These are phyloP conservation scores for Premnoplex brunnescens DNA, from an alignment of 2,797 vertebrate species.

Conservation along the genomic window DNA sequence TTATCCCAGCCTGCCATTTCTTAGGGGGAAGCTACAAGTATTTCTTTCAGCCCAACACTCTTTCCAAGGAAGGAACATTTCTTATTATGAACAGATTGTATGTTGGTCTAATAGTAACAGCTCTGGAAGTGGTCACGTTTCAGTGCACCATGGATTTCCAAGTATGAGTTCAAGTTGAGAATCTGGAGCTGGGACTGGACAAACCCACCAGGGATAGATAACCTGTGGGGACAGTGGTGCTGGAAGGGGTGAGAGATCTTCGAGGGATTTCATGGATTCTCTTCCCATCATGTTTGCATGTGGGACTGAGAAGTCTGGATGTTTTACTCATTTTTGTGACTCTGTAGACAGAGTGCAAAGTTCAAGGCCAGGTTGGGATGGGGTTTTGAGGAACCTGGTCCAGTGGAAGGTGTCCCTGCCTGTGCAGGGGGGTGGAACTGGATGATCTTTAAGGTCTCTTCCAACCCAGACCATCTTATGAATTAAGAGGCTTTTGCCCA, in stretches of 20 bases:
- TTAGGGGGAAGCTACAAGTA: not conserved
- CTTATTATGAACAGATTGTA: not conserved
- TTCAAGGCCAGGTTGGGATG: not conserved
- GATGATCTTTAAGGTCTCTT: not conserved
- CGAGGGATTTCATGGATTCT: not conserved
- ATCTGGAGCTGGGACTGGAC: not conserved
- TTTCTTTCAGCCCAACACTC: not conserved
- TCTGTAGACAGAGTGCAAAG: not conserved
- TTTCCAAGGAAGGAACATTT: not conserved
- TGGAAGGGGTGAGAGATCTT: not conserved
- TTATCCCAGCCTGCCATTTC: not conserved
- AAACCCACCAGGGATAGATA: not conserved
- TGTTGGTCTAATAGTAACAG: not conserved
- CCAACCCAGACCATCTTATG: not conserved
- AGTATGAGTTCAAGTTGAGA: not conserved
- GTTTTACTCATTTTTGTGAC: not conserved
- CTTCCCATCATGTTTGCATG: accelerated
- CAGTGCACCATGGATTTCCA: not conserved
- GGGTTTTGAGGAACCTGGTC: not conserved
- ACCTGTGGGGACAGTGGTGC: not conserved
- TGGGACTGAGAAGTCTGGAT: not conserved
- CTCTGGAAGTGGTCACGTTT: accelerated
- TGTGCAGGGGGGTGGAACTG: too few relatives aligned
- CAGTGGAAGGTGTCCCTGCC: not conserved
- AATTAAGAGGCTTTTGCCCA: not conserved